Evolutionary conservation across 2,113 vertebrate species (phyloP).

Genomic region (Rhineura floridana): DNA sequence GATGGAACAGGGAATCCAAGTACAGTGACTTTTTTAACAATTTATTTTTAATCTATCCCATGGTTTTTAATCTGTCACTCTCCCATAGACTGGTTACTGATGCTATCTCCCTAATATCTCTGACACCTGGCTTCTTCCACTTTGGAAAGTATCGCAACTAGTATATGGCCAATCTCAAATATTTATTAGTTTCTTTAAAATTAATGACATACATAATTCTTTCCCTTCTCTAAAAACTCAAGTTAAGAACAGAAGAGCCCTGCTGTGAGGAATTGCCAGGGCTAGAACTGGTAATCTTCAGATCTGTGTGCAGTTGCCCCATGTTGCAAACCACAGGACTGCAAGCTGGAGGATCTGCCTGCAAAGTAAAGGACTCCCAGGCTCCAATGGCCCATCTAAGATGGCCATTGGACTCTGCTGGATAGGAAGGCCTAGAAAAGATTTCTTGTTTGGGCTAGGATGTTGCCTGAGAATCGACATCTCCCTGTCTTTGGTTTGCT

Average conservation of each 20-base stretch:
- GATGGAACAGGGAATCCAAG: not conserved
- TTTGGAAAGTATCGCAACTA: not conserved
- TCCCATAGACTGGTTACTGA: not conserved
- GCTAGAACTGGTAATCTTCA: not conserved
- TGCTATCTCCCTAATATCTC: not conserved
- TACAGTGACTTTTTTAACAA: too few relatives aligned
- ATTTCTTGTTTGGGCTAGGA: not conserved
- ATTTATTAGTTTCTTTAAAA: not conserved
- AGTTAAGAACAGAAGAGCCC: not conserved
- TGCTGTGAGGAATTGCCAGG: not conserved
- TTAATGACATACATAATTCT: not conserved
- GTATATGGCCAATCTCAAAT: not conserved
- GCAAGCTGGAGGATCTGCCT: not conserved
- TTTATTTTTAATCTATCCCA: not conserved
- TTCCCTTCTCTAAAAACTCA: not conserved
- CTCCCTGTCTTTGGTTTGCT: not conserved
- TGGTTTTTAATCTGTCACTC: not conserved
- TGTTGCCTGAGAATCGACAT: not conserved
- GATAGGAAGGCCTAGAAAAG: not conserved
- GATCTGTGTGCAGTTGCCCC: not conserved
- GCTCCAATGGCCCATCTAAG: not conserved
- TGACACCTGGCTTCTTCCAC: not conserved
- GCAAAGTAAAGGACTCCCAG: not conserved
- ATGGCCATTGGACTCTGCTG: too few relatives aligned
- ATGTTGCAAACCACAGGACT: not conserved